Base-by-base conservation (phyloP, 2,797 vertebrate species). In the Eutrigla gurnardus region DNA sequence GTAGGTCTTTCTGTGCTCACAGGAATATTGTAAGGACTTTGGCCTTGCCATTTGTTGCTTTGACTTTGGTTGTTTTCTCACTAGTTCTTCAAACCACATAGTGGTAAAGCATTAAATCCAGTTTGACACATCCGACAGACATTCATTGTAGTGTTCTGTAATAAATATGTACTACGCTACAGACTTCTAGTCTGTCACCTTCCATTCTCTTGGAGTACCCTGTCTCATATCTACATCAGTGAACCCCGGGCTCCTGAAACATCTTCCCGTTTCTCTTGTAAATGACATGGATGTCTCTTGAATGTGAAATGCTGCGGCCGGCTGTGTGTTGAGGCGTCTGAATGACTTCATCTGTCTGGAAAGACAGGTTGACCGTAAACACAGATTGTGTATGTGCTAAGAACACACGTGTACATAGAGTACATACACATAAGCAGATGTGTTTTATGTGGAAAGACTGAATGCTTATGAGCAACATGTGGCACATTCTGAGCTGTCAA, bases 361-460 rank as follows among this genome's bases (percentile, higher is more conserved):
- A 77, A 58, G 61, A 69, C 57, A 53, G 58, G 35, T 83, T 74
- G 69, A 83, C 70, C 36, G 25, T 46, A 68, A 80, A 80, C 73
- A 73, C 65, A 73, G 63, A 86, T 65, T 18, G 68, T 40, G 59
- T 39, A 12, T 35, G 47, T 33, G 37, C 11, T 43, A 12, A 65
- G 55, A 60, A 57, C 50, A 60, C 60, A 66, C 70, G 42, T 55
- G 45, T 60, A 47, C 42, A 39, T 67, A 50, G 42, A 52, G 45
- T 60, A 47, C 42, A 39, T 67, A 50, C 58, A 65, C 69, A 49
- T 18, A 39, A 73, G 59, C 75, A 69, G 68, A 78, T 80, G 78
- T 74, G 33, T 83, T 88, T 87, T 80, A 86, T 89, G 60, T 85
- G 85, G 86, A 89, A 91, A 74, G 40, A 47, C 12, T 7, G 13